These are phyloP conservation scores for Paralvinella palmiformis DNA, from an alignment of 1,140 invertebrate species.

Conservation along the genomic window DNA sequence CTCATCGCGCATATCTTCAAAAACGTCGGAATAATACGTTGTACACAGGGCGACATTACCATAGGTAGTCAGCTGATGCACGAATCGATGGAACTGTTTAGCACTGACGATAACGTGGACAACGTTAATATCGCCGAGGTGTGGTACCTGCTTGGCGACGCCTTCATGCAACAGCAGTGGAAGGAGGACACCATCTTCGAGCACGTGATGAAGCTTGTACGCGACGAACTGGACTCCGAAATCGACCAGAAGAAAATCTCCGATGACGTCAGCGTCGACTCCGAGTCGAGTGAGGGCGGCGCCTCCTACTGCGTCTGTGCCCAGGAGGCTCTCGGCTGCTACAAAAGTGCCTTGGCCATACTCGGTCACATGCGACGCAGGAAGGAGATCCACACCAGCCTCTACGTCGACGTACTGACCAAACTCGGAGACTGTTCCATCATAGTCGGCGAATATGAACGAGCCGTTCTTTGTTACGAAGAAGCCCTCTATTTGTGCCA, in stretches of 20 bases:
- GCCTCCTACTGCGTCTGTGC: not conserved
- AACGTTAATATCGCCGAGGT: slow-evolving; percentile 6
- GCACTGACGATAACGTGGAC: not conserved
- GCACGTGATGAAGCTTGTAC: slow-evolving; percentile 14
- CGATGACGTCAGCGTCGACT: not conserved
- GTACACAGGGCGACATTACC: slow-evolving; percentile 12
- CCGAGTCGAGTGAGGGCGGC: not conserved
- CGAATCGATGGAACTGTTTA: slow-evolving; percentile 15
- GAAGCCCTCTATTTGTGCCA: slow-evolving; percentile 17
- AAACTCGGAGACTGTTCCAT: slow-evolving; percentile 18
- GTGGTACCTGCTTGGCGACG: slow-evolving; percentile 15
- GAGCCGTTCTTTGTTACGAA: slow-evolving; percentile 15
- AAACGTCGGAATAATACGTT: slow-evolving; percentile 14
- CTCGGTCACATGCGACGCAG: not conserved
- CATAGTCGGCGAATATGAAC: slow-evolving; percentile 17
- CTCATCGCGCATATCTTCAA: slow-evolving; percentile 10
- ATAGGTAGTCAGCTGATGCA: slow-evolving; percentile 17
- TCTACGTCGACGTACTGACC: slow-evolving; percentile 9
- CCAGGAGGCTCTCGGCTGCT: slow-evolving; percentile 14
- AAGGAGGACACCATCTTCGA: slow-evolving; percentile 5
- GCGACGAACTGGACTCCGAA: slow-evolving; percentile 9
- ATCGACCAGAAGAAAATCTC: not conserved
- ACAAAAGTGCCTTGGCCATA: slow-evolving; percentile 14
- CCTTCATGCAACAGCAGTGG: slow-evolving; percentile 8
- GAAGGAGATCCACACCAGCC: not conserved